Conservation (phyloP, 2,888 invertebrate species). For the Polia nebulosa region DNA sequence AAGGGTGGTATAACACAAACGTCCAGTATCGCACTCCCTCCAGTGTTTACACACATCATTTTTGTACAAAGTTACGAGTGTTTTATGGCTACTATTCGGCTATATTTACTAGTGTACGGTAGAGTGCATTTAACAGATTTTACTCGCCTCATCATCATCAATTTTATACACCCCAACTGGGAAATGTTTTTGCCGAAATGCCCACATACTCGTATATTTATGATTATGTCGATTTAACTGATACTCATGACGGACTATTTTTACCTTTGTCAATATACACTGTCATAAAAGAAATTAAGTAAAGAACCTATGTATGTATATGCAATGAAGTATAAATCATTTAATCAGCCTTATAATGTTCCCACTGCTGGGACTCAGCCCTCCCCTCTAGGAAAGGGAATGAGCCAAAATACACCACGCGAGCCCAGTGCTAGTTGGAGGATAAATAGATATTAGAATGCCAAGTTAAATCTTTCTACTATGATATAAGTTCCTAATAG, state of each 20-base stretch:
- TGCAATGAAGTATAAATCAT: too few relatives aligned
- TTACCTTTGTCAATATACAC: neutral
- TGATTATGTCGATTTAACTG: neutral
- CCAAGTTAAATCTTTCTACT: neutral
- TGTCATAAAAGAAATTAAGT: neutral
- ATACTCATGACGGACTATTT: neutral
- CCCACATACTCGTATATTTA: neutral
- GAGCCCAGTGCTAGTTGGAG: too few relatives aligned
- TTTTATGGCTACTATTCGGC: constrained; percentile 81
- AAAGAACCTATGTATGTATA: too few relatives aligned
- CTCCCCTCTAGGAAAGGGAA: too few relatives aligned
- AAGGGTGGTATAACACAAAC: constrained; percentile 84
- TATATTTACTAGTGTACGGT: constrained; percentile 73
- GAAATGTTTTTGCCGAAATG: neutral
- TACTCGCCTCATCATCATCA: constrained; percentile 54
- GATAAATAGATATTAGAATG: neutral
- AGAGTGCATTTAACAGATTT: constrained; percentile 67
- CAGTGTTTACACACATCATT: constrained; percentile 89
- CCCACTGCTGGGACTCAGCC: too few relatives aligned
- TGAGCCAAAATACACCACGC: too few relatives aligned
- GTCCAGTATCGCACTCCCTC: constrained; percentile 91
- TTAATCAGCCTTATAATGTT: too few relatives aligned
- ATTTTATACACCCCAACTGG: constrained; percentile 25
- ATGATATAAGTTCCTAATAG: constrained; percentile 12
- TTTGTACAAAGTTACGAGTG: constrained; percentile 87